Evolutionary conservation across 2,113 vertebrate species (phyloP).

Genomic region (Prionailurus viverrinus): DNA sequence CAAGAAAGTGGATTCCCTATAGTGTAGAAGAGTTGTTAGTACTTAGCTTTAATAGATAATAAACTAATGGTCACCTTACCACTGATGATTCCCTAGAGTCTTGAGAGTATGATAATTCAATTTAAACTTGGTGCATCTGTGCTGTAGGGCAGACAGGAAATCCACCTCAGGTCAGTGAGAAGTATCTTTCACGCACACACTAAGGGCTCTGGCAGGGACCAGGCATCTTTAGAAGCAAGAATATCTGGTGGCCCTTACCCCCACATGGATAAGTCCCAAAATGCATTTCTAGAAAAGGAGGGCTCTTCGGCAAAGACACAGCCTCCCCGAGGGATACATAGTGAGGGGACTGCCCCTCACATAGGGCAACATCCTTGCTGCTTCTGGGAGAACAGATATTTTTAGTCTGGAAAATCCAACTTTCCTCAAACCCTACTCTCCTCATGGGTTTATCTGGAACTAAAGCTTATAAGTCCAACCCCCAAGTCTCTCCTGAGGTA

Average conservation of each 20-base stretch:
- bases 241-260: background rate
- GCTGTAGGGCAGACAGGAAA: background rate
- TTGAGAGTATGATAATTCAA: background rate
- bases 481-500: background rate
- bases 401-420: background rate
- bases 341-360: no score
- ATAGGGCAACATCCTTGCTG: background rate
- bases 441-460: background rate
- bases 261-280: background rate
- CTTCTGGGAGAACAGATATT: background rate
- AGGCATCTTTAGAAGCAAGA: background rate
- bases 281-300: background rate
- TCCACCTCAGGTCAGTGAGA: background rate
- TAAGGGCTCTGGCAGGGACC: background rate
- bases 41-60: constrained; percentile 9
- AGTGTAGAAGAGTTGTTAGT: background rate
- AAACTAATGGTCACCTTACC: background rate
- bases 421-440: background rate
- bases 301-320: background rate
- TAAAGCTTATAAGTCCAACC: background rate
- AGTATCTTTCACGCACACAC: background rate
- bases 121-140: background rate
- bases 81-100: background rate
- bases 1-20: background rate
- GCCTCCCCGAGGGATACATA: background rate